Conservation (phyloP, 1,140 invertebrate genomes). For the Drosophila albomicans region DNA sequence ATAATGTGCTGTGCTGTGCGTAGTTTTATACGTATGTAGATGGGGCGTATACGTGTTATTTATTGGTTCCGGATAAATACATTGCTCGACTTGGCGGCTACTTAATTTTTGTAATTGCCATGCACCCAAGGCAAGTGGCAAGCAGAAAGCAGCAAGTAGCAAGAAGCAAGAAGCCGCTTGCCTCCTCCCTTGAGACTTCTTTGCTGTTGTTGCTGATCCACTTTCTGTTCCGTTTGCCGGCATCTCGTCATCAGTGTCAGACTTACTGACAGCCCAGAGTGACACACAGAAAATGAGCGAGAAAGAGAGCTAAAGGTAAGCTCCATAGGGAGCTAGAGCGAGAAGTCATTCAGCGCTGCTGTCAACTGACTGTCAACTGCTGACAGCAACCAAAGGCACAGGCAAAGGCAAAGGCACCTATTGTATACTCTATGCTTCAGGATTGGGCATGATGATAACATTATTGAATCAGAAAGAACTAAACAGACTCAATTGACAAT, state of each 20-base stretch:
- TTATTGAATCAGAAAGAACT: background rate
- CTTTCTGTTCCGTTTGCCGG: conserved; percentile 40
- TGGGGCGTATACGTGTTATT: conserved; percentile 53
- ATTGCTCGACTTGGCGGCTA: conserved; percentile 54
- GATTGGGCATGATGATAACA: background rate
- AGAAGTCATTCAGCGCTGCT: conserved; percentile 45
- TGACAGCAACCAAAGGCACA: conserved; percentile 29
- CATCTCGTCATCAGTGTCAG: conserved; percentile 59
- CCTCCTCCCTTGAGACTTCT: too few species aligned
- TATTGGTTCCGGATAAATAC: conserved; percentile 68
- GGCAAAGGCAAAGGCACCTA: background rate
- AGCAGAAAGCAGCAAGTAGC: background rate
- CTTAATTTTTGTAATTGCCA: conserved; percentile 63
- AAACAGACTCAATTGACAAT: too few species aligned
- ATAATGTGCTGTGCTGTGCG: background rate
- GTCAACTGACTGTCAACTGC: conserved; percentile 38
- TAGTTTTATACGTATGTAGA: conserved; percentile 3
- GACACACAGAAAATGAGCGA: conserved; percentile 4
- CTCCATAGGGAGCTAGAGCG: conserved; percentile 4
- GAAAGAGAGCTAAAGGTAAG: too few species aligned
- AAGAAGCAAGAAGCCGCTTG: conserved; percentile 15
- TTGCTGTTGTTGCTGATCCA: conserved; percentile 37
- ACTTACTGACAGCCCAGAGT: conserved; percentile 40
- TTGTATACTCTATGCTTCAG: background rate
- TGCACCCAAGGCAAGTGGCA: conserved; percentile 13